Conservation (phyloP, 2,888 invertebrate genomes). For the Trachelus tabidus region DNA sequence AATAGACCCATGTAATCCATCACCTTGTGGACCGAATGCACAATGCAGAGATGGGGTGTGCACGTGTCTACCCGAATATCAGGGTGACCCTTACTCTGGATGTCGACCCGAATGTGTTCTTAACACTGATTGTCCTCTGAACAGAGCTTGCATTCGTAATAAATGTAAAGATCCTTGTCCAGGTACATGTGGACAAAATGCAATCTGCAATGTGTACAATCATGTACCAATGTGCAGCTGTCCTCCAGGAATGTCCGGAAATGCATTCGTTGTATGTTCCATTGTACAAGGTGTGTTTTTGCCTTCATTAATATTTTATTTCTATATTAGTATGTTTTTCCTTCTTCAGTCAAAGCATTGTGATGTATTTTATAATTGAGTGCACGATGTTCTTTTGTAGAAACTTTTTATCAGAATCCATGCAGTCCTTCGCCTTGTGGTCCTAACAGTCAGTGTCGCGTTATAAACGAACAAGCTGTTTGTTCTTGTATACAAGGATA, state of each 20-base stretch:
- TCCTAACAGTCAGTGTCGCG: slow-evolving; percentile 69
- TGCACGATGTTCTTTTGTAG: slow-evolving; percentile 1
- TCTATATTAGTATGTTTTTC: background rate
- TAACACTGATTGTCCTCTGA: slow-evolving; percentile 65
- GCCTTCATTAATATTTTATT: slow-evolving; percentile 35
- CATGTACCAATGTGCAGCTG: slow-evolving; percentile 70
- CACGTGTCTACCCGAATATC: slow-evolving; percentile 60
- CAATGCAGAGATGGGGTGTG: slow-evolving; percentile 65
- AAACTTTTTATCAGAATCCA: slow-evolving; percentile 40
- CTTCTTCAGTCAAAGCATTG: background rate
- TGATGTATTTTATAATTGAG: background rate
- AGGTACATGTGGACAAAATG: slow-evolving; percentile 68
- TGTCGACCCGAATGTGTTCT: slow-evolving; percentile 65
- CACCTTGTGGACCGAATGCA: slow-evolving; percentile 75
- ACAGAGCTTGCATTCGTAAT: slow-evolving; percentile 65
- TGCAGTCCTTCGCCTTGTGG: slow-evolving; percentile 68
- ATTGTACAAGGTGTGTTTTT: slow-evolving; percentile 14
- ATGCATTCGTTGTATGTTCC: slow-evolving; percentile 30
- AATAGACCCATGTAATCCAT: slow-evolving; percentile 24
- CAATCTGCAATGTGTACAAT: slow-evolving; percentile 68
- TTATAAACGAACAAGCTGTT: slow-evolving; percentile 67
- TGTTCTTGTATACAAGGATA: slow-evolving; percentile 66
- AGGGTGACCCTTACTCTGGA: slow-evolving; percentile 62
- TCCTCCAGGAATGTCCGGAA: slow-evolving; percentile 62
- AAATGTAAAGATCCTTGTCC: slow-evolving; percentile 69